phyloP scores from a whole-genome alignment of 2,888 invertebrate species.

The Lathronympha strigana region DNA sequence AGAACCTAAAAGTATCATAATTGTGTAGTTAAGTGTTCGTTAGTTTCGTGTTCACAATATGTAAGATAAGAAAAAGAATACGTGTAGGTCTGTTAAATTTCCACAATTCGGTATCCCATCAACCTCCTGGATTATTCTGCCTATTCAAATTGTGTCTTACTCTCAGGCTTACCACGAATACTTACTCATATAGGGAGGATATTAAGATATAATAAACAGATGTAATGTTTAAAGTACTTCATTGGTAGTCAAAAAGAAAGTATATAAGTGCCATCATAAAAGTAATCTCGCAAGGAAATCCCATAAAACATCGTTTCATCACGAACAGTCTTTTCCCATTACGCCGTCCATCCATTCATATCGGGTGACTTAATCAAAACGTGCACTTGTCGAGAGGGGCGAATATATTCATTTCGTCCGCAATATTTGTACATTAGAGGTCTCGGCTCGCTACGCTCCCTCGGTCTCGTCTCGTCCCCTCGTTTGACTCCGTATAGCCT shows the following conservation, averaged over 20 bases:
- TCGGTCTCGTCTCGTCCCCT: slow-evolving; percentile 50
- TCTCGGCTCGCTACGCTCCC: slow-evolving; percentile 79
- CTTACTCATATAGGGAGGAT: neutral
- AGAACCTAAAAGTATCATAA: no score
- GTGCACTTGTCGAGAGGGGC: slow-evolving; percentile 67
- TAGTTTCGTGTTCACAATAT: no score
- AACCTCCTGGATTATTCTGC: no score
- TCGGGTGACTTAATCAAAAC: slow-evolving; percentile 78
- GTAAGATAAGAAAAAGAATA: no score
- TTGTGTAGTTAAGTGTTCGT: no score
- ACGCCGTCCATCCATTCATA: slow-evolving; percentile 72
- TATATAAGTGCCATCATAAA: slow-evolving; percentile 1
- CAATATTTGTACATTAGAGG: slow-evolving; percentile 85
- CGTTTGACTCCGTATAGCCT: slow-evolving; percentile 71
- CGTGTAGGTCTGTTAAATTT: no score
- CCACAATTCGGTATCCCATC: no score
- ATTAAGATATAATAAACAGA: neutral
- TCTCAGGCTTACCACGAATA: no score
- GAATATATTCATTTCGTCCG: slow-evolving; percentile 83
- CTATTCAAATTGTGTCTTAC: no score
- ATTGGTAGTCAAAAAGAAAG: neutral
- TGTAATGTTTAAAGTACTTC: neutral
- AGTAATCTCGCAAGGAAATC: slow-evolving; percentile 42
- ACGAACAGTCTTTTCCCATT: slow-evolving; percentile 60
- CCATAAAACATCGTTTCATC: slow-evolving; percentile 59